A percentile compares a stretch with the other conserved stretches of the same genome.
Conservation (phyloP, 2,113 vertebrate species). For the Leuciscus idus region DNA sequence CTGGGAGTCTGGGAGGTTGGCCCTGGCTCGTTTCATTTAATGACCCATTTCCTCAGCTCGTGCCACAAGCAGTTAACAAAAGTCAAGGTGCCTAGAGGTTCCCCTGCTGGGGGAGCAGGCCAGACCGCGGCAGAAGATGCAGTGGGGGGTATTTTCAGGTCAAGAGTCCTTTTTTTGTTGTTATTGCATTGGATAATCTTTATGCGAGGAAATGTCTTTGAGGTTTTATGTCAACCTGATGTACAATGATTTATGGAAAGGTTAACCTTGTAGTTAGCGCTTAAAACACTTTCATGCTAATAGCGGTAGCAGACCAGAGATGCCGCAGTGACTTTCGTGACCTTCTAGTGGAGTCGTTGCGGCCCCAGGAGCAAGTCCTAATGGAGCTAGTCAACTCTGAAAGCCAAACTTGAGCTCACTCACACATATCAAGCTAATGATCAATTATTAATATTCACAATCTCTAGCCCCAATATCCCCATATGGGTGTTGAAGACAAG, state of each 20-base stretch:
- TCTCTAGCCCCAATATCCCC: constrained; percentile 76
- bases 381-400: constrained; percentile 68
- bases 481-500: constrained; percentile 73
- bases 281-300: constrained; percentile 20
- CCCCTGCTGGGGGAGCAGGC: constrained; percentile 60
- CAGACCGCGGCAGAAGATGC: constrained; percentile 45
- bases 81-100: constrained; percentile 81
- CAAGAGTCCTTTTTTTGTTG: not conserved
- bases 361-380: constrained; percentile 61
- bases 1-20: constrained; percentile 75
- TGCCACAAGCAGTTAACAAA: constrained; percentile 81
- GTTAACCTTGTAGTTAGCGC: constrained; percentile 24
- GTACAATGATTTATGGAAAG: constrained; percentile 36
- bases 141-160: constrained; percentile 30
- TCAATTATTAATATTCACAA: constrained; percentile 81
- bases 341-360: constrained; percentile 64
- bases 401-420: constrained; percentile 65
- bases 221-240: not conserved
- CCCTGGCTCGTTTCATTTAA: constrained; percentile 80
- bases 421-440: constrained; percentile 75
- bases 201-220: not conserved
- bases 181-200: not conserved
- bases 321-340: constrained; percentile 58
- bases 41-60: constrained; percentile 81
- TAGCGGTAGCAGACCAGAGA: constrained; percentile 35